Evolutionary conservation across 2,888 invertebrate species (phyloP).

Genomic region (Sarcophaga caerulescens): DNA sequence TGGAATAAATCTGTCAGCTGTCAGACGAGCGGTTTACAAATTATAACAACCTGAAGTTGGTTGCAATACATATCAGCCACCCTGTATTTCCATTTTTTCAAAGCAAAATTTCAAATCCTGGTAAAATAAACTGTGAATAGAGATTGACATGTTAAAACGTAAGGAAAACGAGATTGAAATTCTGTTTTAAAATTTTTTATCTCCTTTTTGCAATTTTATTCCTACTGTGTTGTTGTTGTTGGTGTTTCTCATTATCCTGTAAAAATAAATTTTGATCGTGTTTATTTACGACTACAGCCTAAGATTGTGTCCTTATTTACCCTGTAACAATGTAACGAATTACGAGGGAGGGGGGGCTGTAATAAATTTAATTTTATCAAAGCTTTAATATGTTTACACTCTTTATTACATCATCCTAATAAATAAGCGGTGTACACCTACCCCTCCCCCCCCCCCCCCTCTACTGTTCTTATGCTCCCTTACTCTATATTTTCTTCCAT

Average conservation of each 20-base stretch:
- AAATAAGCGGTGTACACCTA: conserved; percentile 30
- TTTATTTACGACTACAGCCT: neutral
- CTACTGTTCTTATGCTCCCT: neutral
- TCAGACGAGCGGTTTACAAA: no score
- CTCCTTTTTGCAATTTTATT: no score
- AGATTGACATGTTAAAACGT: neutral
- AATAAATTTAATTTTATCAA: conserved; percentile 44
- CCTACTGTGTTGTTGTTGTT: neutral
- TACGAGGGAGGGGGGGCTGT: neutral
- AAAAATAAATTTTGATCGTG: neutral
- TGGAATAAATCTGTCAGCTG: no score
- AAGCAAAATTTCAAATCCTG: no score
- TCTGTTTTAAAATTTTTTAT: neutral
- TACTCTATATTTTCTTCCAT: no score
- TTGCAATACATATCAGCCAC: no score
- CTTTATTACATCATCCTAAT: conserved; percentile 55
- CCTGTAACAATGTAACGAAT: neutral
- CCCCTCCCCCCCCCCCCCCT: neutral
- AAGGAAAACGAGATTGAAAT: neutral
- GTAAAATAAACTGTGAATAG: no score
- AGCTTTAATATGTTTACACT: conserved; percentile 50
- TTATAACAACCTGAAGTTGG: no score
- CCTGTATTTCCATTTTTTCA: no score
- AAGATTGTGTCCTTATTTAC: neutral
- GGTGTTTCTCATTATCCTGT: neutral